phyloP scores from a whole-genome alignment of 2,113 vertebrate genomes.

The Deroptyus accipitrinus region DNA sequence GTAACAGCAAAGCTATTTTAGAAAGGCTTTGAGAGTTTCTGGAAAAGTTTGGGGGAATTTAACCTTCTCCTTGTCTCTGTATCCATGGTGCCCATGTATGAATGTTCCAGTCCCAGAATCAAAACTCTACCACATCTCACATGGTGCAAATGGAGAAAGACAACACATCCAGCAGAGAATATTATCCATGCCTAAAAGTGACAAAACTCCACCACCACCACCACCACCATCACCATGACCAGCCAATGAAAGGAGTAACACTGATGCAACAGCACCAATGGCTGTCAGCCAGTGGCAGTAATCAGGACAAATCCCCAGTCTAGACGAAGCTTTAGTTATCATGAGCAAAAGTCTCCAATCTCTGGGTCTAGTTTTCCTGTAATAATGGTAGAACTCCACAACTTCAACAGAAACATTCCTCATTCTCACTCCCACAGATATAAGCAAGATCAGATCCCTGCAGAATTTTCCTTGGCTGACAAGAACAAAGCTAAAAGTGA shows the following conservation, averaged over 20 bases:
- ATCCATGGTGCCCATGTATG: neutral
- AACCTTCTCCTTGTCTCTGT: neutral
- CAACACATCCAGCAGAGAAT: neutral
- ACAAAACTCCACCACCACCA: neutral
- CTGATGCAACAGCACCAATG: constrained; percentile 4
- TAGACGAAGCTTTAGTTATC: constrained; percentile 56
- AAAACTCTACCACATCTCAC: neutral
- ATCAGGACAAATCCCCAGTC: constrained; percentile 57
- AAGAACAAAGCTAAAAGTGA: neutral
- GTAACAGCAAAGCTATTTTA: neutral
- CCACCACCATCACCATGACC: neutral
- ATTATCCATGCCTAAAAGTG: neutral
- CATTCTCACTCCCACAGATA: neutral
- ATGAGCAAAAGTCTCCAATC: constrained; percentile 24
- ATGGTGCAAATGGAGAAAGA: neutral
- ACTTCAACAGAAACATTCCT: neutral
- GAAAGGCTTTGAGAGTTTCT: constrained; percentile 5
- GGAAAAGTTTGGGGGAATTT: neutral
- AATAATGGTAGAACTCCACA: neutral
- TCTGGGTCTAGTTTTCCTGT: constrained; percentile 17
- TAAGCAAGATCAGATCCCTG: neutral
- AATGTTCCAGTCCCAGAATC: constrained; percentile 6
- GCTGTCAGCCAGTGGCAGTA: constrained; percentile 33
- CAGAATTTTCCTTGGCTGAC: neutral
- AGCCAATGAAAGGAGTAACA: neutral